Conservation (phyloP, 2,113 vertebrate genomes). For the Cyanistes caeruleus region DNA sequence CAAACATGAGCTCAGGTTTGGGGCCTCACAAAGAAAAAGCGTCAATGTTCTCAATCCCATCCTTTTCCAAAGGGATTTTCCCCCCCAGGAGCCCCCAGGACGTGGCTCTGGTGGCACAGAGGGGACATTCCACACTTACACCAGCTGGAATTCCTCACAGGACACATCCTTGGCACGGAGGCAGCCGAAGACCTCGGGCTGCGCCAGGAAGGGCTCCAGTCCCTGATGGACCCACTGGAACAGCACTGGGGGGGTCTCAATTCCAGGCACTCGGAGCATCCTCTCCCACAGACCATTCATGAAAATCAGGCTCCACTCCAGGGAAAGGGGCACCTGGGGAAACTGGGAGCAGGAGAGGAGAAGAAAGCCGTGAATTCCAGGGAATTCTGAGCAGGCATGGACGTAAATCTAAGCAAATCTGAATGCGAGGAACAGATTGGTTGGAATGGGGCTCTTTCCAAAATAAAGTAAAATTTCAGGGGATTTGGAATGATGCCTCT, state of each 20-base stretch:
- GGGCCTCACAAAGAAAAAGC: not conserved
- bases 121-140: not conserved
- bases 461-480: not conserved
- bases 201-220: not conserved
- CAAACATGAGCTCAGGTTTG: not conserved
- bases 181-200: not conserved
- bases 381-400: not conserved
- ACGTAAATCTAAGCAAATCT: not conserved
- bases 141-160: not conserved
- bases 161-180: not conserved
- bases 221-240: not conserved
- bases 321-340: not conserved
- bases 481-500: not conserved
- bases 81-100: not conserved
- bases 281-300: slow-evolving; percentile 33
- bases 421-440: not conserved
- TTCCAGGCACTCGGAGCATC: not conserved
- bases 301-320: slow-evolving; percentile 25
- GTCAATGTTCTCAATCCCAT: not conserved
- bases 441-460: not conserved
- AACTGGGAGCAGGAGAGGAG: not conserved
- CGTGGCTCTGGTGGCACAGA: accelerated
- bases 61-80: not conserved
- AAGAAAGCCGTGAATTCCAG: not conserved
- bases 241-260: not conserved